Percentiles rank a stretch among this genome's conserved stretches.
phyloP scores from a whole-genome alignment of 2,888 invertebrate genomes.

The Clepsis dumicolana region DNA sequence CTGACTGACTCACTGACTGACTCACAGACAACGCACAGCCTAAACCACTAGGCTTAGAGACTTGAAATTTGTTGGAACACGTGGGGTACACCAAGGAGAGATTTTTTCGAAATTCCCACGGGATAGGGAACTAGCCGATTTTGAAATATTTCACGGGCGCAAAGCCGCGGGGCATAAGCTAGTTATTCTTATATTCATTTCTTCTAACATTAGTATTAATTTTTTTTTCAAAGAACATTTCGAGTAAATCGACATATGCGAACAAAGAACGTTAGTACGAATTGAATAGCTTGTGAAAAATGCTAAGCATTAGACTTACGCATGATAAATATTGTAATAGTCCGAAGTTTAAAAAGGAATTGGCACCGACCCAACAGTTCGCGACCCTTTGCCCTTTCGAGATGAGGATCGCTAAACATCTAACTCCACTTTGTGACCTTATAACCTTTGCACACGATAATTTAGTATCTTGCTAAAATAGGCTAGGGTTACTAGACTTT shows the following conservation, averaged over 20 bases:
- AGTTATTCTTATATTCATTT: too few species aligned
- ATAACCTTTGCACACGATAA: neutral
- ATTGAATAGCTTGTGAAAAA: neutral
- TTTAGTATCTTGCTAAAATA: too few species aligned
- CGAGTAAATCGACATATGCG: neutral
- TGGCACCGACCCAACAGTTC: neutral
- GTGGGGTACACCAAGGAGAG: too few species aligned
- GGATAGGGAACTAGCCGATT: too few species aligned
- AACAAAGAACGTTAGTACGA: neutral
- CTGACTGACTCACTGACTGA: too few species aligned
- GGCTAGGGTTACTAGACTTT: too few species aligned
- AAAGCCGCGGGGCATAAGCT: too few species aligned
- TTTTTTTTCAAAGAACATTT: neutral
- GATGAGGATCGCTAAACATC: neutral
- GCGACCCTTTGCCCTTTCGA: constrained; percentile 7
- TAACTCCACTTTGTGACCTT: neutral
- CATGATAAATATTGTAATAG: neutral
- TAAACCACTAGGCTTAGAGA: too few species aligned
- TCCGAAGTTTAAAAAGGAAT: neutral
- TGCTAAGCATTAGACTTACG: neutral
- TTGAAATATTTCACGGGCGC: too few species aligned
- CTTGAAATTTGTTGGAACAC: too few species aligned
- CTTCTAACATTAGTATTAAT: neutral
- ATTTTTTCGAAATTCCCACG: too few species aligned
- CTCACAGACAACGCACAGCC: too few species aligned